phyloP scores from a whole-genome alignment of 2,797 vertebrate species.

The Stomatorhinus walkeri region DNA sequence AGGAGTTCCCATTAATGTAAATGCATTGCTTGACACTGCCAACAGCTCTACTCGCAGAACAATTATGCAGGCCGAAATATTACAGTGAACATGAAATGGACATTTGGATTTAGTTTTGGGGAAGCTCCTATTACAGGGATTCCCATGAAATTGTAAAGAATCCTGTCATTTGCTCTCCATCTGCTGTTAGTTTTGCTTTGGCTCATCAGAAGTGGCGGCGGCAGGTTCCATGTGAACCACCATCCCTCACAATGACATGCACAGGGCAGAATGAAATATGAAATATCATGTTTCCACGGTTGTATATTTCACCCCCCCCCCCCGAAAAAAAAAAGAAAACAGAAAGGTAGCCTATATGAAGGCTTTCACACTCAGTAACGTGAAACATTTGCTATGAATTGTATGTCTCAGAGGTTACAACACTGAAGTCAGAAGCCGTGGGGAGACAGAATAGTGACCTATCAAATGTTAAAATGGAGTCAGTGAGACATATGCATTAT shows the following conservation, averaged over 20 bases:
- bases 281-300: conserved; percentile 97
- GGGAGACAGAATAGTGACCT: conserved; percentile 76
- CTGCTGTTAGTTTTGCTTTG: conserved; percentile 90
- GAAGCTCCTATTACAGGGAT: conserved; percentile 77
- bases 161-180: conserved; percentile 98
- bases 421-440: conserved; percentile 68
- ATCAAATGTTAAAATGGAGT: conserved; percentile 44
- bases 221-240: conserved; percentile 92
- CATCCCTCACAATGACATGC: conserved; percentile 93
- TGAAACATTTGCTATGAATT: conserved; percentile 99
- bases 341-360: conserved; percentile 60
- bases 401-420: conserved; percentile 74
- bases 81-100: conserved; percentile 66
- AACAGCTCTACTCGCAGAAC: conserved; percentile 16
- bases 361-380: conserved; percentile 98
- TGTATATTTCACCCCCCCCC: conserved; percentile 75
- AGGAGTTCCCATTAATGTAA: neutral
- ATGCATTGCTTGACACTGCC: neutral
- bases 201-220: conserved; percentile 86
- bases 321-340: conserved; percentile 63
- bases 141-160: conserved; percentile 99
- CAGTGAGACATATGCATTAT: conserved; percentile 66
- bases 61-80: conserved; percentile 44
- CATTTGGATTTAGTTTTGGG: conserved; percentile 72
- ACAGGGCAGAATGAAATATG: conserved; percentile 99